A percentile compares a stretch with the other conserved stretches of the same genome.
These are phyloP conservation scores for Otus sunia DNA, from an alignment of 2,113 vertebrate genomes.

Conservation along the genomic window DNA sequence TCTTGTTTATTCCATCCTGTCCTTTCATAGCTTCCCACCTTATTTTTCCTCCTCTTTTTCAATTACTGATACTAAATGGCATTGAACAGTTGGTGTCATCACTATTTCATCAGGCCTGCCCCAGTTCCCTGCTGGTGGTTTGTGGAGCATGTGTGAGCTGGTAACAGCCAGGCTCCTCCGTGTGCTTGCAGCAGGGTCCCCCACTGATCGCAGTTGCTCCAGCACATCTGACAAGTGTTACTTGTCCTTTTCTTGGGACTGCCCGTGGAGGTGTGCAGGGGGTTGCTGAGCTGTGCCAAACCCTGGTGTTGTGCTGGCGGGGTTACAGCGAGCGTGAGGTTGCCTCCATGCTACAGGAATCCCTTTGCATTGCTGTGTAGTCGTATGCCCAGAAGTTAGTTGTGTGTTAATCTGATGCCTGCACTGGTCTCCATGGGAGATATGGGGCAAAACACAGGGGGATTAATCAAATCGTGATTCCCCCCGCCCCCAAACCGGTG, in stretches of 20 bases:
- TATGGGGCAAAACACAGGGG: neutral
- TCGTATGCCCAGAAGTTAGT: neutral
- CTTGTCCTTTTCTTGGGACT: conserved; percentile 2
- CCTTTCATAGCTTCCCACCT: neutral
- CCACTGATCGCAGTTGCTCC: neutral
- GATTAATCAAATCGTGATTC: neutral
- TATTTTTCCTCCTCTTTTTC: neutral
- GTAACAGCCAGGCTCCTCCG: neutral
- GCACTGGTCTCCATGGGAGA: neutral
- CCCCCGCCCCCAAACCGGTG: no score
- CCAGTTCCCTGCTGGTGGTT: neutral
- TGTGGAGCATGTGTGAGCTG: neutral
- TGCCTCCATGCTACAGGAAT: neutral
- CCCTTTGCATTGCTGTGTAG: neutral
- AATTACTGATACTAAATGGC: neutral
- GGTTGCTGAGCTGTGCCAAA: neutral
- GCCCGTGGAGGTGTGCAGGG: conserved; percentile 12
- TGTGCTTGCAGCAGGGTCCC: neutral
- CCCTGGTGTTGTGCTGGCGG: neutral
- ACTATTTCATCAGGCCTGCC: conserved; percentile 16
- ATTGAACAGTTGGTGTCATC: neutral
- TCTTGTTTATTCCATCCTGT: neutral
- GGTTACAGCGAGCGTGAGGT: neutral
- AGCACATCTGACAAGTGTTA: conserved; percentile 20
- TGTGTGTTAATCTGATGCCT: neutral